These are phyloP conservation scores for Tipula helvola DNA, from an alignment of 2,888 invertebrate genomes.

Conservation along the genomic window DNA sequence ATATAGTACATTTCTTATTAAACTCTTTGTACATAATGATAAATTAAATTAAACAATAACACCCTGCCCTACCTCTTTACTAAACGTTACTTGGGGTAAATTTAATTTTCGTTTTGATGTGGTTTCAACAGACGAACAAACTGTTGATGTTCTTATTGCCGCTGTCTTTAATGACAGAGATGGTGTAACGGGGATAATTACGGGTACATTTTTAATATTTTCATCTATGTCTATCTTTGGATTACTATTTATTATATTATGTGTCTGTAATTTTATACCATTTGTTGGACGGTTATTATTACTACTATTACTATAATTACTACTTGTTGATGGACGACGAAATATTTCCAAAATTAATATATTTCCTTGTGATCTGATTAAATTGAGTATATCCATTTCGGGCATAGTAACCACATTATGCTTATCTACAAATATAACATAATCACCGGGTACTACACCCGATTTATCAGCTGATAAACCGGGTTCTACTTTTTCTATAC, in stretches of 20 bases:
- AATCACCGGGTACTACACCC: slow-evolving; percentile 71
- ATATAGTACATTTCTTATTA: neutral
- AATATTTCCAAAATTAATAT: slow-evolving; percentile 60
- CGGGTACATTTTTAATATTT: slow-evolving; percentile 14
- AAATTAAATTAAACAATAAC: slow-evolving; percentile 54
- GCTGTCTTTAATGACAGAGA: slow-evolving; percentile 17
- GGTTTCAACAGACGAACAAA: slow-evolving; percentile 49
- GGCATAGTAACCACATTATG: slow-evolving; percentile 75
- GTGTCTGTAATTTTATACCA: slow-evolving; percentile 8
- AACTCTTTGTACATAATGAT: neutral
- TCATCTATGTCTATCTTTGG: slow-evolving; percentile 10
- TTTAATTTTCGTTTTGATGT: slow-evolving; percentile 47
- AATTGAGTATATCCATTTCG: slow-evolving; percentile 53
- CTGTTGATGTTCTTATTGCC: slow-evolving; percentile 46
- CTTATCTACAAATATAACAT: slow-evolving; percentile 77
- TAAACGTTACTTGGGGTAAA: slow-evolving; percentile 73
- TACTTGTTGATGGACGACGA: slow-evolving; percentile 35
- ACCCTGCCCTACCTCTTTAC: slow-evolving; percentile 83
- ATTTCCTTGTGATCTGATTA: slow-evolving; percentile 57
- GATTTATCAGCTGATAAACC: slow-evolving; percentile 73
- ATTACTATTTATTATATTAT: slow-evolving; percentile 4
- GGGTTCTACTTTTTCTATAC: slow-evolving; percentile 71
- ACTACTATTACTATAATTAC: slow-evolving; percentile 24
- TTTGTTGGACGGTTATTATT: slow-evolving; percentile 9
- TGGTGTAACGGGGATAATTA: slow-evolving; percentile 22